Base-by-base conservation (phyloP, 2,797 vertebrate genomes). In the Loriculus beryllinus region DNA sequence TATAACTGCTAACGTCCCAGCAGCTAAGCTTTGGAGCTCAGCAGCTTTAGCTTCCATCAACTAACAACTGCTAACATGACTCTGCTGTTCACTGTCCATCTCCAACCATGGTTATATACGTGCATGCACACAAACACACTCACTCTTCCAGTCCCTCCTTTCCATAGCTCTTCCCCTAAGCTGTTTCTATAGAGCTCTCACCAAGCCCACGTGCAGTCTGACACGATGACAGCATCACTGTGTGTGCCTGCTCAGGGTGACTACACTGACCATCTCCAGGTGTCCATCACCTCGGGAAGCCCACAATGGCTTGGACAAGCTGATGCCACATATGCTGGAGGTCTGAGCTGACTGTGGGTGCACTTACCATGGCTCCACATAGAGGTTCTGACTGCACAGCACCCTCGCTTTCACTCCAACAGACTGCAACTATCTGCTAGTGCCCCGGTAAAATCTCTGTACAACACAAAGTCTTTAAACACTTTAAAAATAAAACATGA, bases 91-190 rank as follows among this genome's bases (percentile, higher is more conserved):
- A 12, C 3, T 56, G 52, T 1, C 31, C 8, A 20, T 20, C 0
- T 31, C 15, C 31, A 18, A 9, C 26, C 31, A 12, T 0, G 0
- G 69, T 29, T 25, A 22, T 4, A 8, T 2, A 20, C 0, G 1
- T 15, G 47, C 1, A 3, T 18, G 7, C 47, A 19, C 70, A 42
- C 10, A 25, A 28, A 3, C 6, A 0, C 28, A 63, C 6, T 43
- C n/a, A 35, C 56, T 51, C 29, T 31, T 14, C 21, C 39, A 10
- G 7, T 31, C 28, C 28, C 35, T 8, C 4, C 28, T 20, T 16
- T 31, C 7, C 67, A 18, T 31, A 28, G 20, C 16, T 8, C 45
- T 15, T 28, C 35, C 52, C 21, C 33, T n/a, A 6, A 0, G 0
- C 9, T 31, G 47, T 13, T 78, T n/a, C 74, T 42, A 33, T 0